Conservation (phyloP, 2,888 invertebrate genomes). For the Callinectes sapidus region DNA sequence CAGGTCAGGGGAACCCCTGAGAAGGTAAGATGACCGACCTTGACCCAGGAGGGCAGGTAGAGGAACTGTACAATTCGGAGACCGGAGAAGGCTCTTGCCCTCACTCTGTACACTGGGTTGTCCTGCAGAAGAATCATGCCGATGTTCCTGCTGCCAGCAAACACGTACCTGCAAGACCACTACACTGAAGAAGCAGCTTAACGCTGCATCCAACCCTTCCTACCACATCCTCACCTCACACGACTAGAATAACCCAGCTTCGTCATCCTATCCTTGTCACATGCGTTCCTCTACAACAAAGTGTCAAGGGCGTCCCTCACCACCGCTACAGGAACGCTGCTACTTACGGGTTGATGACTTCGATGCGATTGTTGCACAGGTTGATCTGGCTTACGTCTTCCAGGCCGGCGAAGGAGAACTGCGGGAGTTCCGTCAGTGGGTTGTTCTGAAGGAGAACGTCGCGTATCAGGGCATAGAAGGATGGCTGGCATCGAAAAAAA, state of each 20-base stretch:
- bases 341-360: constrained; percentile 67
- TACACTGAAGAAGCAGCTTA: not conserved
- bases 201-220: no score
- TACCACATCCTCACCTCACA: not conserved
- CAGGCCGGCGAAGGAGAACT: constrained; percentile 65
- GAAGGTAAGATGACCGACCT: constrained; percentile 41
- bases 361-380: constrained; percentile 68
- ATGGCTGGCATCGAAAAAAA: not conserved
- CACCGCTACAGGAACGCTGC: not conserved
- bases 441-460: constrained; percentile 57
- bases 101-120: constrained; percentile 61
- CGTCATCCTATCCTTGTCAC: not conserved
- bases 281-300: not conserved
- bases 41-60: constrained; percentile 72
- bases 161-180: constrained; percentile 63
- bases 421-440: constrained; percentile 66
- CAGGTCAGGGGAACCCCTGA: not conserved
- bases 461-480: not conserved
- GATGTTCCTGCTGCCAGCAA: constrained; percentile 69
- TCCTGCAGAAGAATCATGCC: constrained; percentile 69
- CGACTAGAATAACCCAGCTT: not conserved
- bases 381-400: constrained; percentile 68
- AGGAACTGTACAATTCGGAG: constrained; percentile 68
- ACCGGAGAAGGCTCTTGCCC: constrained; percentile 68
- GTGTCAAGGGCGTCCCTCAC: not conserved